Conservation (phyloP, 2,888 invertebrate species). For the Nowickia ferox region DNA sequence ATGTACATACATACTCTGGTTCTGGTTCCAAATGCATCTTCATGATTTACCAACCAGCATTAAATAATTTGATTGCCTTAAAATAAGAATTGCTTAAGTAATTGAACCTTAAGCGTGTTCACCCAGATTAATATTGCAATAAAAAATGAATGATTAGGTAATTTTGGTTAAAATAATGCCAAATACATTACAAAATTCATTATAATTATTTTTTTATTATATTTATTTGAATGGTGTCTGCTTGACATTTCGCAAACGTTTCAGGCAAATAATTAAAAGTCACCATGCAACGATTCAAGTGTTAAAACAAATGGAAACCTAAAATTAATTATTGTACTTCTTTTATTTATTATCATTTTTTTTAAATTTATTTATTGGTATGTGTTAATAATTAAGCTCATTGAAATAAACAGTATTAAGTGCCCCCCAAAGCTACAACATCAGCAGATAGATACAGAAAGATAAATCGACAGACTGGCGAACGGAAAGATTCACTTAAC, state of each 20-base stretch:
- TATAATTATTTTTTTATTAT: background rate
- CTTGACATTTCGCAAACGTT: conserved; percentile 44
- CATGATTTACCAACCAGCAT: too few relatives aligned
- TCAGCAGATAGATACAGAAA: conserved; percentile 33
- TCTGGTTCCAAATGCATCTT: too few relatives aligned
- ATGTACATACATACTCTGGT: too few relatives aligned
- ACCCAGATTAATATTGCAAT: background rate
- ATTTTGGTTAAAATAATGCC: background rate
- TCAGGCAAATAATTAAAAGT: conserved; percentile 38
- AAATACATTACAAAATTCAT: background rate
- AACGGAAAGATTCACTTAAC: conserved; percentile 44
- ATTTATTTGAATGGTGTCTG: background rate
- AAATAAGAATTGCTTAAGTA: background rate
- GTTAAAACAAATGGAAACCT: conserved; percentile 47
- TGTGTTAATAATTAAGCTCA: conserved; percentile 60
- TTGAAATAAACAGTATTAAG: conserved; percentile 58
- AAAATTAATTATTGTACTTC: conserved; percentile 43
- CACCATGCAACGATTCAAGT: conserved; percentile 31
- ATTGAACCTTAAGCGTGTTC: background rate
- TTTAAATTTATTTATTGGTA: conserved; percentile 1
- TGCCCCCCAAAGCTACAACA: conserved; percentile 39
- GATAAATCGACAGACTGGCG: conserved; percentile 37
- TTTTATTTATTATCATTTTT: conserved; percentile 5
- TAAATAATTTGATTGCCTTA: too few relatives aligned
- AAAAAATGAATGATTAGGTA: background rate